Evolutionary conservation across 1,140 invertebrate genomes (phyloP), one percentile per base, ranked within the genome.

Genomic region (Nasonia giraulti): DNA sequence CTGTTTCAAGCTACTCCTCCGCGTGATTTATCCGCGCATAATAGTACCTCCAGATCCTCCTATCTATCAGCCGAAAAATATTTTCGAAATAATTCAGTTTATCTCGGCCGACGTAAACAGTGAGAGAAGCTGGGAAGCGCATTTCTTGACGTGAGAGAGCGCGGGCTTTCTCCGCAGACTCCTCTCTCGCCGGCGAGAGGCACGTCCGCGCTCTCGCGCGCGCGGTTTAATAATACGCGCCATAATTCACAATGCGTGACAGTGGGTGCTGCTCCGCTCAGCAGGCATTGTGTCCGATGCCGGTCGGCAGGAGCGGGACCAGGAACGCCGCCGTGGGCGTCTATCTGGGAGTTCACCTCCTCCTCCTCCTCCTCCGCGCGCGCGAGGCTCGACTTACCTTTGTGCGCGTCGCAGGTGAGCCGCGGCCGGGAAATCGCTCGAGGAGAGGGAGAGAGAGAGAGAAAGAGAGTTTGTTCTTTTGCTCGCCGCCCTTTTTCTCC

Each of bases 201-300:
- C 83, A 85, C 83, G 80, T 86, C 81, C 76, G 82, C 87, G 17
- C 40, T 44, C 40, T 0, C 37, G 4, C 37, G 37, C 37, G 40
- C 40, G 86, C 84, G 87, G 87, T 89, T 91, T 90, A 90, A 90
- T 90, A 90, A 90, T 88, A 88, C 87, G 82, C 78, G 87, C 85
- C 86, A 89, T 90, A 91, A 91, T 91, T 90, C 89, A 91, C 88
- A 85, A 87, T 85, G 88, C 85, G 87, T 88, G 89, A 89, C 90
- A 89, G 87, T 88, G 89, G 88, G 85, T 88, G 86, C 88, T 88
- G 88, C 88, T 87, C 86, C 50, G 88, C 87, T 87, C 88, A 87
- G 87, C 88, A 87, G 86, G 88, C 89, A 91, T 90, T 91, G 89
- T 89, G 87, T 89, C 87, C 87, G 84, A 75, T 86, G 85, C 82